Base-by-base conservation (phyloP, 2,797 vertebrate species). In the Synaphobranchus kaupii region DNA sequence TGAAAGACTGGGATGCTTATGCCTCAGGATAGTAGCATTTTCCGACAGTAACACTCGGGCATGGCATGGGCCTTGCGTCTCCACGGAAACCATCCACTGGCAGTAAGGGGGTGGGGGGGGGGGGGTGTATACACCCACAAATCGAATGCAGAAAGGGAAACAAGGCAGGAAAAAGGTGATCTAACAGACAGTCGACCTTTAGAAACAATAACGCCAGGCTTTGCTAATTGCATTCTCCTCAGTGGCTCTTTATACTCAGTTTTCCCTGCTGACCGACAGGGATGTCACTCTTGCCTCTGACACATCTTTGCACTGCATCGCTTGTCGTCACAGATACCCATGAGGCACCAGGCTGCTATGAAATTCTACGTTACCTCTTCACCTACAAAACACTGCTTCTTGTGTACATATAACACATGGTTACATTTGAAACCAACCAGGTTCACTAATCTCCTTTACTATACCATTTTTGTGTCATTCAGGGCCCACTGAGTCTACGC, bases 391-490 rank as follows among this genome's bases (percentile, higher is more conserved):
- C 87, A 86, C 84, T 12, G 88, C 90, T 91, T 91, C 91, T 66
- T 85, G n/a, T 88, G 88, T 88, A 44, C 15, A 44, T 8, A 13
- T 44, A 68, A 68, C 9, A 25, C 60, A 4, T 90, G 88, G 90
- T 85, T 86, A 86, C 85, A 90, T 91, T 90, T 93, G 91, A 94
- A 90, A 93, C 91, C 87, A 92, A 93, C 93, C 84, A 89, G 85
- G 91, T 94, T 94, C 87, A 89, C 89, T 91, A 92, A 94, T 93
- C 89, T 90, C 85, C 48, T 39, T 90, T 88, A 88, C 87, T 90
- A 89, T 91, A 92, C 89, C 88, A 89, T 91, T 89, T 84, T 86
- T 39, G 52, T 89, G 88, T 88, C 34, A 90, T 91, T 85, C 83
- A 85, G 73, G 52, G 20, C 84, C 84, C 34, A 84, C 86, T 85